Conservation (phyloP, 2,113 vertebrate genomes). For the Reinhardtius hippoglossoides region DNA sequence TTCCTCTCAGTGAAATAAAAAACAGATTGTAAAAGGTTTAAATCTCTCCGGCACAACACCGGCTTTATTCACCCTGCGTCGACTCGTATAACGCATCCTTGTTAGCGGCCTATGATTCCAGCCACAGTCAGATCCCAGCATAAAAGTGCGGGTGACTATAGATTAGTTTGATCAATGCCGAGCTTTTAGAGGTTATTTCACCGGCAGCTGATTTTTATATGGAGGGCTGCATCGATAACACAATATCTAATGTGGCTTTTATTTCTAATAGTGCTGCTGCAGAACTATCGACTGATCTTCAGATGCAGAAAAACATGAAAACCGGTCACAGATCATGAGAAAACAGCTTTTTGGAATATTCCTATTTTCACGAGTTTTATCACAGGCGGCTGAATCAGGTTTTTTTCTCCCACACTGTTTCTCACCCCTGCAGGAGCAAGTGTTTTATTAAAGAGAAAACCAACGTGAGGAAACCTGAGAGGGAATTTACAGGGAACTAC, state of each 20-base stretch:
- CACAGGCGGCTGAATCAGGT: no score
- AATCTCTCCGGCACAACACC: not conserved
- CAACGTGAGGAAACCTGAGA: not conserved
- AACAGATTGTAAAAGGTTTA: not conserved
- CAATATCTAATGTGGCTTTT: not conserved
- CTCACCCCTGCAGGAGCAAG: not conserved
- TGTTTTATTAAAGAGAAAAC: not conserved
- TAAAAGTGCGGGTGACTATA: not conserved
- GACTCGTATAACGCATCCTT: no score
- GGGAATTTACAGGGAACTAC: not conserved
- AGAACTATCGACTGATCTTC: no score
- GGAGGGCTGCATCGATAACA: not conserved
- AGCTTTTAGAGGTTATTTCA: not conserved
- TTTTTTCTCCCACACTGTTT: not conserved
- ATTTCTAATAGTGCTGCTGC: no score
- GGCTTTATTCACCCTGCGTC: no score
- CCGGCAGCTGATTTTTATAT: not conserved
- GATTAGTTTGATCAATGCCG: constrained; percentile 5
- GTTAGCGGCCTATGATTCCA: no score
- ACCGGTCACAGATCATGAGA: no score
- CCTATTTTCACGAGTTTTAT: no score
- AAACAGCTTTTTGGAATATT: no score
- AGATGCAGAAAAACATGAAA: no score
- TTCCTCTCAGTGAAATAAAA: constrained; percentile 17
- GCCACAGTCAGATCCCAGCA: not conserved